Base-by-base conservation (phyloP, 2,888 invertebrate species). In the Branchipolynoe longqiensis region DNA sequence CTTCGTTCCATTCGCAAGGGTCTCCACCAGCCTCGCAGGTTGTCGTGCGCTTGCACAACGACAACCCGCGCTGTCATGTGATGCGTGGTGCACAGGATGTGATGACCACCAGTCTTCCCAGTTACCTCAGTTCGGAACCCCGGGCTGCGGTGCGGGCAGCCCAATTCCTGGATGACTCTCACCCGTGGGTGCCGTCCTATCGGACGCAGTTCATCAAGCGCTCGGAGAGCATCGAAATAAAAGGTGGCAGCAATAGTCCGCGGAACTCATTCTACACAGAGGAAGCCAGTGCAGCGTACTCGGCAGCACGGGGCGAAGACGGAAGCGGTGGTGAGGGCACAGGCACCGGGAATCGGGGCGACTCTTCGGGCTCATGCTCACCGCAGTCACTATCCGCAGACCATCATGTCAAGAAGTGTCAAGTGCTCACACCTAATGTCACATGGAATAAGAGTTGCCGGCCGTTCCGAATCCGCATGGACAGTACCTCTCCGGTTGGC, bases 181-280 rank as follows among this genome's bases (percentile, higher is more conserved):
- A 38, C 28, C 82, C 82, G 8, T 82, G 38, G 36, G 36, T 56
- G 22, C 82, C 82, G 1, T 82, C 58, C 33, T 82, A 56, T 22
- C 62, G 83, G 8, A 59, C 83, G 38, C 85, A 85, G 74, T 86
- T 74, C 78, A 54, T 86, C 38, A 83, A 86, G 48, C 56, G 86
- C 25, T 86, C 86, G 14, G 78, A 84, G 41, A 86, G 86, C 41
- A 33, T 86, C 3, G 86, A 86, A 41, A 83, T 86, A 22, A 85
- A 62, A 28, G 22, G 56, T 36, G 84, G 86, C 41, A 84, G 78
- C 36, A 74, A 22, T 64, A 81, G 62, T 38, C 86, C 86, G n/a
- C 83, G 86, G 22, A 86, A 86, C 62, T 86, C 86, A 4, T 86
- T 82, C 81, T 78, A 58, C 69, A 40, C 28, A 2, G 41, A 69